Evolutionary conservation across 1,140 invertebrate species (phyloP).

Genomic region (Ganaspis sp.): DNA sequence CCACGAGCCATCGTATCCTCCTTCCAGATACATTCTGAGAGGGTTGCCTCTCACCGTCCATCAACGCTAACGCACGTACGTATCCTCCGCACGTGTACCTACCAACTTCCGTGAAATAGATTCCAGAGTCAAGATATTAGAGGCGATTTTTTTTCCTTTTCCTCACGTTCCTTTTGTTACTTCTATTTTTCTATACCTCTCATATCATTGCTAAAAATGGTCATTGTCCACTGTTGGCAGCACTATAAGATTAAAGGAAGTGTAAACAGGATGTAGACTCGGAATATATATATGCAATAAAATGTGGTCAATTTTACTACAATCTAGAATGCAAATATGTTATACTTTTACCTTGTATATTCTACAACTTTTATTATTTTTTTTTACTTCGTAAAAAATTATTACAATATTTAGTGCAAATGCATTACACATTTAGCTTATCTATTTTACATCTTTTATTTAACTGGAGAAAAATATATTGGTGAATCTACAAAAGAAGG

Average conservation of each 20-base stretch:
- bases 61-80: constrained; percentile 51
- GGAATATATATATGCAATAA: constrained; percentile 5
- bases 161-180: constrained; percentile 37
- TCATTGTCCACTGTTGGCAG: constrained; percentile 34
- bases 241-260: constrained; percentile 29
- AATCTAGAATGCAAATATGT: neutral
- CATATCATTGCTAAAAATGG: constrained; percentile 35
- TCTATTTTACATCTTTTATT: too few relatives aligned
- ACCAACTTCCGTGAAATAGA: constrained; percentile 55
- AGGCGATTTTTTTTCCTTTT: constrained; percentile 25
- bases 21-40: constrained; percentile 65
- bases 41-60: constrained; percentile 45
- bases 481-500: too few relatives aligned
- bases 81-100: constrained; percentile 45
- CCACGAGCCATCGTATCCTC: constrained; percentile 76
- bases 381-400: too few relatives aligned
- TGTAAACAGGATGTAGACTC: constrained; percentile 16
- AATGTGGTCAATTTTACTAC: neutral
- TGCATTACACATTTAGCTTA: too few relatives aligned
- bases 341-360: too few relatives aligned
- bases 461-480: too few relatives aligned
- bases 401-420: too few relatives aligned
- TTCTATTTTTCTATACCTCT: constrained; percentile 20
- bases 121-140: constrained; percentile 44
- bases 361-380: too few relatives aligned